Percentiles rank a stretch among this genome's conserved stretches.
phyloP scores from a whole-genome alignment of 1,140 invertebrate species.

The Listronotus oregonensis region DNA sequence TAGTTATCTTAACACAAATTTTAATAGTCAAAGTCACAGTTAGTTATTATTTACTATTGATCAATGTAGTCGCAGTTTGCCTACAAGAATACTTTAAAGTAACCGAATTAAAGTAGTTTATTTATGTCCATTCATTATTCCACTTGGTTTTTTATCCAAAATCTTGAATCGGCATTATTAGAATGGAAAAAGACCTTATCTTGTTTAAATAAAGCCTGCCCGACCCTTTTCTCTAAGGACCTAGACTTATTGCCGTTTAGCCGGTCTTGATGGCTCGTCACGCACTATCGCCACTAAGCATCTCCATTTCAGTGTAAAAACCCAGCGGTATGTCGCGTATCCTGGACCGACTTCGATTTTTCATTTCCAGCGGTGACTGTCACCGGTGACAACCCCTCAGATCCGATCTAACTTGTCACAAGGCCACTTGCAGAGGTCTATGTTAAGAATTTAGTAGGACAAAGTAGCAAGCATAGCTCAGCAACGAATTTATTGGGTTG shows the following conservation, averaged over 20 bases:
- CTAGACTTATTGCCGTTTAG: constrained; percentile 37
- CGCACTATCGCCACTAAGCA: constrained; percentile 28
- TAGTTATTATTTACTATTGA: too few relatives aligned
- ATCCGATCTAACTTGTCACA: constrained; percentile 45
- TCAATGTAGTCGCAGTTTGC: too few relatives aligned
- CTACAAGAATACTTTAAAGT: too few relatives aligned
- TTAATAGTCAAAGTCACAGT: too few relatives aligned
- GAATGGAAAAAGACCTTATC: neutral
- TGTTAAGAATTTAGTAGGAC: too few relatives aligned
- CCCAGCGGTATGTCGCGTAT: constrained; percentile 26
- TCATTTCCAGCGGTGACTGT: constrained; percentile 45
- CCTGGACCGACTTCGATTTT: constrained; percentile 40
- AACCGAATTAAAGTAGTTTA: too few relatives aligned
- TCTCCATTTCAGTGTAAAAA: constrained; percentile 38
- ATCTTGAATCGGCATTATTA: too few relatives aligned
- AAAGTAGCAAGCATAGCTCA: too few relatives aligned
- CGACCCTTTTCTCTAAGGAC: constrained; percentile 11
- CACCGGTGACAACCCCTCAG: constrained; percentile 40
- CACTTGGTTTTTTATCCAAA: too few relatives aligned
- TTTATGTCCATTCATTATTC: too few relatives aligned
- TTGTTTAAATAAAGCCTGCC: constrained; percentile 9
- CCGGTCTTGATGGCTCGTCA: constrained; percentile 22
- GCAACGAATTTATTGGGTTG: too few relatives aligned
- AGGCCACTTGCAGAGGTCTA: neutral
- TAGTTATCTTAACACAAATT: too few relatives aligned